Conservation (phyloP, 2,797 vertebrate genomes). For the Peromyscus eremicus region DNA sequence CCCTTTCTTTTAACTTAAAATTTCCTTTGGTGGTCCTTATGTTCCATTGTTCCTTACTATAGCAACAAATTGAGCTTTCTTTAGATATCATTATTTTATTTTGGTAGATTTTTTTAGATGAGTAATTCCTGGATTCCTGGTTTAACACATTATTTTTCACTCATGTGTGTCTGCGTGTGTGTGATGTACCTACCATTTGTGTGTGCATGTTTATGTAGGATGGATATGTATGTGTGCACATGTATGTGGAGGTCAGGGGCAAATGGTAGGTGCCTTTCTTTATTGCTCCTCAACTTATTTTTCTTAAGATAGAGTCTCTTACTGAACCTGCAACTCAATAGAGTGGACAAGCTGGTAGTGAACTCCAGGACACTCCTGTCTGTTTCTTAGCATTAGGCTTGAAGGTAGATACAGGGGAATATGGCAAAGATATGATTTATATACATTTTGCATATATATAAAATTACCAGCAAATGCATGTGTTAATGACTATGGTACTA, state of each 20-base stretch:
- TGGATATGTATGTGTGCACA: background rate
- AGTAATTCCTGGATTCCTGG: background rate
- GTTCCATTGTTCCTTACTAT: background rate
- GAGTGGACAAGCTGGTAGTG: background rate
- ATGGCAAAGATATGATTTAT: background rate
- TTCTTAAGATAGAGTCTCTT: background rate
- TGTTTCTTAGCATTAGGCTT: background rate
- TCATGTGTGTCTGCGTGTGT: background rate
- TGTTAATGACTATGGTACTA: background rate
- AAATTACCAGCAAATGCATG: background rate
- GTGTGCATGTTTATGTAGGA: background rate
- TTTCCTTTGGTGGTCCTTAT: background rate
- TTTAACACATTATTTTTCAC: background rate
- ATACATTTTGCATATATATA: background rate
- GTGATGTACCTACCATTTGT: background rate
- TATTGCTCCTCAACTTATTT: background rate
- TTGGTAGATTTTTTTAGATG: background rate
- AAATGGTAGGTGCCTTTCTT: background rate
- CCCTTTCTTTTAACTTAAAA: background rate
- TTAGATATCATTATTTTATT: background rate
- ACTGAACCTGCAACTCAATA: background rate
- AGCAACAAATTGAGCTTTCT: background rate
- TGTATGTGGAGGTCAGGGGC: background rate
- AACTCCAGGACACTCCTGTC: background rate
- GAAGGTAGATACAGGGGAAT: no score